Conservation (phyloP, 2,888 invertebrate species). For the Drosophila flavopinicola region DNA sequence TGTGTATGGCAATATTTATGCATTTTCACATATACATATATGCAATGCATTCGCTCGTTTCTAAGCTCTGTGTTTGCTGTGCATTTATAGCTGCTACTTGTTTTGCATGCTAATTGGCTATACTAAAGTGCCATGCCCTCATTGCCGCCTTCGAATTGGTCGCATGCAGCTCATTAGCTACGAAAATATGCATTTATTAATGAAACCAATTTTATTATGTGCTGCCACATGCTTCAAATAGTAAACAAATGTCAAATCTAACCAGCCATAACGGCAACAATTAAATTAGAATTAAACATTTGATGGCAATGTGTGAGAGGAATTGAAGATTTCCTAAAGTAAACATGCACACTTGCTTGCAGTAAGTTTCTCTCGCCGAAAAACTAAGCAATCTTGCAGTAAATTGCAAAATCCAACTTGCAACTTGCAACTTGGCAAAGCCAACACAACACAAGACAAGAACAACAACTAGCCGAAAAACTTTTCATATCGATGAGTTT, state of each 20-base stretch:
- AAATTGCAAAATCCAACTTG: conserved; percentile 25
- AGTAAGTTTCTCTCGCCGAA: background rate
- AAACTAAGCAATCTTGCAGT: background rate
- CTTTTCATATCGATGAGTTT: conserved; percentile 21
- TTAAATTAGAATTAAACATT: background rate
- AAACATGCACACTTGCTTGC: background rate
- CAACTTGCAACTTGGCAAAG: background rate
- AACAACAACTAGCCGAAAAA: conserved; percentile 14
- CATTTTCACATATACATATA: conserved; percentile 58
- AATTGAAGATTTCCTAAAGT: background rate
- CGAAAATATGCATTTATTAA: conserved; percentile 37
- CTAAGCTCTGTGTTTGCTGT: conserved; percentile 45
- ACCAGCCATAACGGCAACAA: background rate
- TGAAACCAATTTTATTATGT: conserved; percentile 37
- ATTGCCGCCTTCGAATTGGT: conserved; percentile 50
- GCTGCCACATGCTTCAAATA: background rate
- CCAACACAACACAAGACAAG: conserved; percentile 4
- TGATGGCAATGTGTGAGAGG: background rate
- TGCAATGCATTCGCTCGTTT: conserved; percentile 35
- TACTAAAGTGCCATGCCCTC: conserved; percentile 6
- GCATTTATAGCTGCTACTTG: conserved; percentile 70
- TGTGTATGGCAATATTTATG: conserved; percentile 59
- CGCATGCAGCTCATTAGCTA: conserved; percentile 60
- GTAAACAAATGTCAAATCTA: conserved; percentile 4
- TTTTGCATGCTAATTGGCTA: conserved; percentile 78